Conservation (phyloP, 1,140 invertebrate species). For the Sitophilus oryzae region DNA sequence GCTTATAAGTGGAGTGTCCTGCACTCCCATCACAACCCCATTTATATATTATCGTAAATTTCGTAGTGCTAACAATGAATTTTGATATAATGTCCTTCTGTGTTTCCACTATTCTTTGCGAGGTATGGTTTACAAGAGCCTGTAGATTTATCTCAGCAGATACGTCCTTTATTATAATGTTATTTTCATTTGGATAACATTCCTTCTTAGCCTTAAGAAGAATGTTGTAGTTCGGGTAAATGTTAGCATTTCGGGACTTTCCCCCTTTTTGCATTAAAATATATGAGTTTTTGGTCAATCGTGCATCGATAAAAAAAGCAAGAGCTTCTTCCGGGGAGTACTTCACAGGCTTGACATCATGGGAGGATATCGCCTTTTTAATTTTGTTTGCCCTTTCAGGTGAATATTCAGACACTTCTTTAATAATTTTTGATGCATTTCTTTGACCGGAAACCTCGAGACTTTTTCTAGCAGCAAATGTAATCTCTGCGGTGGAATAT, state of each 20-base stretch:
- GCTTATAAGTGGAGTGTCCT: background rate
- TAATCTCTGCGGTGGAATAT: too few species aligned
- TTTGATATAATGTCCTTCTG: conserved; percentile 1
- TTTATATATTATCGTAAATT: too few species aligned
- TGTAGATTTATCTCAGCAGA: conserved; percentile 1
- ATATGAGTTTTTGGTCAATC: background rate
- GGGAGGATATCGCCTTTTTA: too few species aligned
- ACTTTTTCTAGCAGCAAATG: too few species aligned
- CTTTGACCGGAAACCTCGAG: too few species aligned
- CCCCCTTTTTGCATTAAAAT: conserved; percentile 2
- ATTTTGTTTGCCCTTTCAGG: too few species aligned
- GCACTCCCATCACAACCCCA: too few species aligned
- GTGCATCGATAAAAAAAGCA: background rate
- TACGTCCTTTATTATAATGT: conserved; percentile 1
- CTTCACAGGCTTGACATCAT: too few species aligned
- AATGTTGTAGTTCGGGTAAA: conserved; percentile 5
- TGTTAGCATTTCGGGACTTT: background rate
- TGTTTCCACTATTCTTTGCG: conserved; percentile 2
- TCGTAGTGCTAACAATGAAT: too few species aligned
- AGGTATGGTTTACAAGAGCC: conserved; percentile 3
- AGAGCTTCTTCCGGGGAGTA: conserved; percentile 1
- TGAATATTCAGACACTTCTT: too few species aligned
- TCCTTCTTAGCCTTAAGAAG: background rate
- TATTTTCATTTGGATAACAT: conserved; percentile 12
- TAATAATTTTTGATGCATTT: too few species aligned